Evolutionary conservation across 2,797 vertebrate species (phyloP).

Genomic region (Adelosebastes latens): DNA sequence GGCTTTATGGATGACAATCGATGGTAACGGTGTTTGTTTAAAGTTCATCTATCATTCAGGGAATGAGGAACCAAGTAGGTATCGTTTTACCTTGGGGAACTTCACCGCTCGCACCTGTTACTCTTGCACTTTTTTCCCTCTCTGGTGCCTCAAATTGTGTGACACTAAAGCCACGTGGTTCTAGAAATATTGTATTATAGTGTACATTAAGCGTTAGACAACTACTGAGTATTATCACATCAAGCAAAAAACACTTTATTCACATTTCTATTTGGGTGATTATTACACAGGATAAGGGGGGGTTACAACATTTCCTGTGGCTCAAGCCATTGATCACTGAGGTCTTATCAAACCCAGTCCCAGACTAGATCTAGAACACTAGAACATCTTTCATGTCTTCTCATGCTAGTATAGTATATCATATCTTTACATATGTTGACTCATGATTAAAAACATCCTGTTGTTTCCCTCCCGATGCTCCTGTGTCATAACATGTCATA

Average conservation of each 20-base stretch:
- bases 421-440: not conserved
- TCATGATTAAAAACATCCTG: slow-evolving; percentile 17
- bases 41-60: slow-evolving; percentile 58
- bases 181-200: not conserved
- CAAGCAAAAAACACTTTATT: not conserved
- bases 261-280: not conserved
- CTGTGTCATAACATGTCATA: not conserved
- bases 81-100: slow-evolving; percentile 19
- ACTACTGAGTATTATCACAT: not conserved
- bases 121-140: not conserved
- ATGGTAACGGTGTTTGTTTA: slow-evolving; percentile 23
- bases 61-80: slow-evolving; percentile 17
- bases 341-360: slow-evolving; percentile 1
- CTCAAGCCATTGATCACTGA: not conserved
- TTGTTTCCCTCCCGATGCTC: not conserved
- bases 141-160: not conserved
- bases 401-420: not conserved
- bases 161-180: not conserved
- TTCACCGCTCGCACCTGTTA: not conserved
- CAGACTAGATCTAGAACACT: not conserved
- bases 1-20: slow-evolving; percentile 12
- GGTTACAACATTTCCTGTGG: slow-evolving; percentile 11
- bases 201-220: not conserved
- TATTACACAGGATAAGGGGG: not conserved
- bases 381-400: not conserved